Evolutionary conservation across 2,797 vertebrate species (phyloP).

Genomic region (Pteropus rufus): DNA sequence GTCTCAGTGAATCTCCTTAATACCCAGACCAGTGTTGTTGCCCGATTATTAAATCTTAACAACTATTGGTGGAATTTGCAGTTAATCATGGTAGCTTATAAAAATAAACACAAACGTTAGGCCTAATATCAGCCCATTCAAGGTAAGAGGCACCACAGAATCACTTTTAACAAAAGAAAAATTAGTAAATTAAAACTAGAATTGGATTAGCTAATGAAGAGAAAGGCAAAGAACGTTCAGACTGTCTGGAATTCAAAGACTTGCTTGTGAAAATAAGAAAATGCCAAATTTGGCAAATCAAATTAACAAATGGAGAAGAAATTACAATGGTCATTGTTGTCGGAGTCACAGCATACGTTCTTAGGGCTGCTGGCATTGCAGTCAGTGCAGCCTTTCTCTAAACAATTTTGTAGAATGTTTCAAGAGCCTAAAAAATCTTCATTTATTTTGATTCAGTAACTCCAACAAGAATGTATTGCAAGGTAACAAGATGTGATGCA

Average conservation of each 20-base stretch:
- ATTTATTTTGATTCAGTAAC: background rate
- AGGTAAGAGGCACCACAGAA: background rate
- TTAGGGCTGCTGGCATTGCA: background rate
- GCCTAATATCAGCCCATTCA: background rate
- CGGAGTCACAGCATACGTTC: background rate
- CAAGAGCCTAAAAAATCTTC: background rate
- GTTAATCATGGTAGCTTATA: background rate
- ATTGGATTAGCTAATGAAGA: background rate
- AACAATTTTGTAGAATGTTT: background rate
- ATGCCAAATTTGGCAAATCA: constrained; percentile 13
- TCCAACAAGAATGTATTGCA: background rate
- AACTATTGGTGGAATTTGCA: background rate
- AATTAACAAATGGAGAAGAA: constrained; percentile 17
- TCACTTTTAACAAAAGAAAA: constrained; percentile 24
- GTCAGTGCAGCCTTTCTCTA: background rate
- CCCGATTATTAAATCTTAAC: background rate
- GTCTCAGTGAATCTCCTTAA: background rate
- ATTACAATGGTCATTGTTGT: background rate
- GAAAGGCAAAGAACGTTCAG: background rate
- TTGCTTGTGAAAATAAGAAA: constrained; percentile 21
- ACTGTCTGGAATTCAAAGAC: constrained; percentile 33
- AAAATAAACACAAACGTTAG: background rate
- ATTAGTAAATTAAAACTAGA: background rate
- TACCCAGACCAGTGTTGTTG: rapidly evolving
- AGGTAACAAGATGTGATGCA: background rate